Base-by-base conservation (phyloP, 2,797 vertebrate species). In the Euphonia xanthogaster region DNA sequence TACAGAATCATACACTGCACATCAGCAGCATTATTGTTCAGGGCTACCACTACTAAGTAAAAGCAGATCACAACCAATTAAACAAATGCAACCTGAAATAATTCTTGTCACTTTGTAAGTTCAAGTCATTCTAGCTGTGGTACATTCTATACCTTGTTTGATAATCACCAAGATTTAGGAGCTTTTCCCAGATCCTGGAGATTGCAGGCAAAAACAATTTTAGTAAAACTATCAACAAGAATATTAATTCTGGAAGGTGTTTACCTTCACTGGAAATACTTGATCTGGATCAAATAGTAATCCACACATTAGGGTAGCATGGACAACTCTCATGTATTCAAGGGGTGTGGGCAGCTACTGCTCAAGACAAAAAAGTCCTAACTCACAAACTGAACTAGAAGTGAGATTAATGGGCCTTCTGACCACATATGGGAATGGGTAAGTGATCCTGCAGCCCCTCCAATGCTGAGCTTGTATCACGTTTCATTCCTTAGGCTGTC, bases 401-500 rank as follows among this genome's bases (percentile, higher is more conserved):
- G 61, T 86, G 87, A 92, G 86, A 97, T 95, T 94, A 96, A 94
- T 93, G 63, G 84, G 63, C 51, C 53, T 89, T 95, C 86, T 88
- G 79, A 93, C 76, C 88, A 96, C 74, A 96, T 94, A 61, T 87
- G 94, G 83, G 79, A 96, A 93, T 0, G 42, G 25, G 58, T 85
- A 96, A 93, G 35, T 58, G 62, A 94, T 96, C 89, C 37, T 75
- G 71, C 80, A 92, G 91, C 45, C 86, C 74, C 71, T 96, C 82
- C 85, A 93, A n/a, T 0, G 2, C 84, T 74, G 65, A 3, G 16
- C 61, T 78, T 76, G 74, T 91, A 95, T 96, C 86, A 18, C 79
- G 72, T 96, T 97, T 97, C 92, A 96, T 72, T 89, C 79, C 74
- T 87, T 33, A 75, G 81, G 94, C 87, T 87, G 95, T 93, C 78